Conservation (phyloP, 2,113 vertebrate genomes). For the Sylvietta virens region DNA sequence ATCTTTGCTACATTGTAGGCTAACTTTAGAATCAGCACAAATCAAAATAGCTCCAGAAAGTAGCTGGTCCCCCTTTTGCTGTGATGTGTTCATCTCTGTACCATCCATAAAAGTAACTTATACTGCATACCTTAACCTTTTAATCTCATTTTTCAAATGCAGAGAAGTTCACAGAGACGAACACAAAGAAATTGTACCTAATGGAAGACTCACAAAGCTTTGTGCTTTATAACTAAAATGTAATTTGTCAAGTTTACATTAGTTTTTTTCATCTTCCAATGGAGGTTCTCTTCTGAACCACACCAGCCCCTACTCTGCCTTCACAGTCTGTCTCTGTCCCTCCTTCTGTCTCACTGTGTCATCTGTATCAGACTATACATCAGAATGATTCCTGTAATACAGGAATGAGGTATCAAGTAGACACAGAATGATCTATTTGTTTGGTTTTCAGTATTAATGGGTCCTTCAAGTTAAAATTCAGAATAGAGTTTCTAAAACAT, state of each 20-base stretch:
- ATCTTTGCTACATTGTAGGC: not conserved
- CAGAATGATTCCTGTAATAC: not conserved
- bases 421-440: not conserved
- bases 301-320: not conserved
- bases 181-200: not conserved
- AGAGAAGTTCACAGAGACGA: not conserved
- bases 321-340: not conserved
- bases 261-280: not conserved
- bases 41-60: not conserved
- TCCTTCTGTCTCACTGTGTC: not conserved
- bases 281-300: not conserved
- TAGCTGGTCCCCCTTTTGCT: not conserved
- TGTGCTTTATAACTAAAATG: not conserved
- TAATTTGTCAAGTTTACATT: not conserved
- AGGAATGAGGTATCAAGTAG: not conserved
- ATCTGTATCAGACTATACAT: not conserved
- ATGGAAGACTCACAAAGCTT: not conserved
- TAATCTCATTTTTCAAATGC: not conserved
- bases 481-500: not conserved
- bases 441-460: not conserved
- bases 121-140: not conserved
- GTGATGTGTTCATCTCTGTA: not conserved
- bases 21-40: not conserved
- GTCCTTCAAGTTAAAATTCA: not conserved
- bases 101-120: not conserved